Evolutionary conservation across 2,113 vertebrate species (phyloP), one percentile per base, ranked within the genome.

Genomic region (Forbesichthys agassizii): DNA sequence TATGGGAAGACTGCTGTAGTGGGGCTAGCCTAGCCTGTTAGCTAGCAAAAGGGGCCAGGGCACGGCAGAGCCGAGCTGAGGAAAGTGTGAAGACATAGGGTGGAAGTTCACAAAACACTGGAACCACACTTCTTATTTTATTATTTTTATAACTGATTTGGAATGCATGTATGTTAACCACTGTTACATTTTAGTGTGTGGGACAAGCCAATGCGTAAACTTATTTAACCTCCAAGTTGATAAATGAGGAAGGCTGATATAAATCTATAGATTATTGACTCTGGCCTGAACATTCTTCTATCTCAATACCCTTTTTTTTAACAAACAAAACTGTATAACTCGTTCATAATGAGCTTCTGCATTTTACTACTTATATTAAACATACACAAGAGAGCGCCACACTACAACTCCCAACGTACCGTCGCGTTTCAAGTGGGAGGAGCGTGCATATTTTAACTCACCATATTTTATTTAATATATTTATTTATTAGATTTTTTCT

Each of bases 391-490:
- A 12, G 46, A 27, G 7, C 7, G 11, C 6, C 47, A 33, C 16
- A 48, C 85, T 73, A 82, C 89, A 85, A 36, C 11, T 79, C 79
- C 90, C 88, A 77, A 1, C 53, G 79, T 72, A 60, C 79, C 18
- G 20, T 27, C 55, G 18, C 18, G 79, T 56, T 11, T 4, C n/a
- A 33, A 70, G 67, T 46, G 66, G 76, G 74, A 61, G 77, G 74
- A 54, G 68, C 74, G 66, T 53, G 56, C 58, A 68, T 72, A 64
- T 73, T 73, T 71, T 73, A 27, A 69, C 81, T 77, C 73, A 73
- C 70, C 82, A 78, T 86, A 79, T 86, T 83, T 84, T 78, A 85
- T 84, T 82, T 82, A 77, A 83, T 61, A 65, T 66, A 74, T 81
- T 75, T 83, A 84, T 86, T 88, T 91, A 84, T 86, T 85, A 2